phyloP scores from a whole-genome alignment of 53 echinoderm and acorn worm species.

The Crossaster papposus region DNA sequence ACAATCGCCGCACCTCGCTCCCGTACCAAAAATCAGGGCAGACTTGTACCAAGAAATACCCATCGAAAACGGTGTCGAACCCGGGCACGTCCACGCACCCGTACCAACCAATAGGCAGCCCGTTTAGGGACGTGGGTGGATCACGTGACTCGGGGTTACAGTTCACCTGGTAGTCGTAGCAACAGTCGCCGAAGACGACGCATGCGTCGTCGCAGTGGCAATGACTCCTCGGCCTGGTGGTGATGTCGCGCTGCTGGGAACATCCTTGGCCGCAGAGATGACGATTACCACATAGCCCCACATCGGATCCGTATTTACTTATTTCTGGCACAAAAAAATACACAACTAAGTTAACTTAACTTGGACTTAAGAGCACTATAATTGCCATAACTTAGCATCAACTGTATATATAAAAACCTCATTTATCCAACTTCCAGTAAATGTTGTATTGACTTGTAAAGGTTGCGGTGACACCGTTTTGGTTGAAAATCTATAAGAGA shows the following conservation, averaged over 20 bases:
- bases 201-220: slow-evolving; percentile 55
- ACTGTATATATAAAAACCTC: too few relatives aligned
- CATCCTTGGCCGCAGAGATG: slow-evolving; percentile 24
- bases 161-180: slow-evolving; percentile 47
- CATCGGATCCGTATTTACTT: slow-evolving; percentile 14
- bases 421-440: too few relatives aligned
- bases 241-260: background rate
- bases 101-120: slow-evolving; percentile 27
- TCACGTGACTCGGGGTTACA: slow-evolving; percentile 24
- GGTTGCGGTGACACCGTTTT: too few relatives aligned
- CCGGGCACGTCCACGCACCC: slow-evolving; percentile 50
- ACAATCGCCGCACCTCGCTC: background rate
- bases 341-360: too few relatives aligned
- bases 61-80: slow-evolving; percentile 6
- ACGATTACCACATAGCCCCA: slow-evolving; percentile 34
- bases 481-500: too few relatives aligned
- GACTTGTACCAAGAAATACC: slow-evolving; percentile 26
- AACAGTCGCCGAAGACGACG: slow-evolving; percentile 50
- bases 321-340: slow-evolving; percentile 22
- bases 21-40: slow-evolving; percentile 43
- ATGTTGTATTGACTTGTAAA: too few relatives aligned
- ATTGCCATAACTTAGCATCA: too few relatives aligned
- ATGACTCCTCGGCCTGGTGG: background rate
- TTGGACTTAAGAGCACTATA: too few relatives aligned
- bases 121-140: slow-evolving; percentile 24